phyloP scores from a whole-genome alignment of 2,113 vertebrate species.

The Salvelinus namaycush region DNA sequence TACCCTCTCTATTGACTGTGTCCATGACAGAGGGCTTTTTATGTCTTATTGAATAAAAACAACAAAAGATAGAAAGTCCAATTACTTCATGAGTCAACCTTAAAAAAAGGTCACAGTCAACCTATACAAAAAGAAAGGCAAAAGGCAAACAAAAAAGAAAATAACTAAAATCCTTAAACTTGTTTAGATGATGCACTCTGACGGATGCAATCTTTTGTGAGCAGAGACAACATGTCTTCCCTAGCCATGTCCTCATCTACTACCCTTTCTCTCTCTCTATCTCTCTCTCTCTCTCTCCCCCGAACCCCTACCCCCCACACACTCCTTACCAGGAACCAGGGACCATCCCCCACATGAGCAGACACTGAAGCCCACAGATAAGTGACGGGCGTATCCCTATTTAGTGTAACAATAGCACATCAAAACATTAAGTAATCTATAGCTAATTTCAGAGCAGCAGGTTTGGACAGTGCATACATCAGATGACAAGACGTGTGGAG shows the following conservation, averaged over 20 bases:
- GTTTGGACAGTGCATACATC: not conserved
- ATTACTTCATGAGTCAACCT: slow-evolving; percentile 25
- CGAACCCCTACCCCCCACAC: too few species aligned
- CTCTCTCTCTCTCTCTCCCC: too few species aligned
- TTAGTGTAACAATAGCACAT: not conserved
- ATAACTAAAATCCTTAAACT: not conserved
- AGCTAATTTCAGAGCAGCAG: not conserved
- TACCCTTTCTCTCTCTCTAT: too few species aligned
- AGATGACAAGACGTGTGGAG: not conserved
- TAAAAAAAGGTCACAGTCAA: slow-evolving; percentile 11
- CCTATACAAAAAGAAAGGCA: not conserved
- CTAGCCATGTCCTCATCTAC: too few species aligned
- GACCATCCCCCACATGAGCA: not conserved
- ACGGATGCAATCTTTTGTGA: slow-evolving; percentile 20
- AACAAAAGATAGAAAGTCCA: slow-evolving; percentile 45
- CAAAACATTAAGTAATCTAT: not conserved
- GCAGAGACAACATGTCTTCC: not conserved
- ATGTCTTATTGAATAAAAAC: slow-evolving; percentile 57
- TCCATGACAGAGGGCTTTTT: slow-evolving; percentile 51
- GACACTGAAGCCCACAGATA: not conserved
- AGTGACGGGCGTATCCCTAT: not conserved
- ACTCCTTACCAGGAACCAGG: not conserved
- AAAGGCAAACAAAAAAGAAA: slow-evolving; percentile 1
- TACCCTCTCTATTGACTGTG: slow-evolving; percentile 43
- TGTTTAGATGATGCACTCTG: slow-evolving; percentile 21